Base-by-base conservation (phyloP, 1,140 invertebrate genomes). In the Aethina tumida region DNA sequence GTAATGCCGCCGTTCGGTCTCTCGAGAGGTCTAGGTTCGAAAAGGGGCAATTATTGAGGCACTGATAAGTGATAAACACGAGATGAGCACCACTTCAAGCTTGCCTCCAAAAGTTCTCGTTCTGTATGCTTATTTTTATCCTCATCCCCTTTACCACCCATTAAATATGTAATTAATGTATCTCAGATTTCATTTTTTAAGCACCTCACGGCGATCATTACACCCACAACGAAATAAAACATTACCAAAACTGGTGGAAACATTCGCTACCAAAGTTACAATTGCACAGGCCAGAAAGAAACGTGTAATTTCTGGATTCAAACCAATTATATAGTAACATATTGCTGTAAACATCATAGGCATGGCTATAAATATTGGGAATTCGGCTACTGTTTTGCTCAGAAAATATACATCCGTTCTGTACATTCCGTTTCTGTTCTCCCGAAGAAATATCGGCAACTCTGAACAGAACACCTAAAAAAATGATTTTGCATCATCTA, bases 401-500 rank as follows among this genome's bases (percentile, higher is more conserved):
- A 97, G 59, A 64, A 95, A 97, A 59, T 97, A 97, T 0, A 92
- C 77, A 50, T 94, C 91, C 0, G 84, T 84, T 24, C 92, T 69
- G 55, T 97, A 97, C 71, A 97, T 83, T 15, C 91, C 89, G 52
- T 86, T 90, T 34, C 79, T 75, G 56, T 96, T 82, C 64, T 97
- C 93, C 15, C 91, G 66, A 41, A 96, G 68, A 61, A 97, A 96
- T 33, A 97, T 79, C 0, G 90, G 87, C 7, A 96, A 63, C 63
- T 97, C 93, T 0, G 77, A 70, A 54, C 88, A 93, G 59, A 97
- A 96, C 1, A 91, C 84, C 92, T 96, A 55, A 14, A 68, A 65
- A 41, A 32, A 21, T 8, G 26, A 17, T n/a, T 13, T 21, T 41
- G 17, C 12, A 37, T 5, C 3, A 21, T 16, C n/a, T 18, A n/a